A percentile compares a stretch with the other conserved stretches of the same genome.
Conservation (phyloP, 53 echinoderm and acorn worm genomes). For the Temnopleurus reevesii region DNA sequence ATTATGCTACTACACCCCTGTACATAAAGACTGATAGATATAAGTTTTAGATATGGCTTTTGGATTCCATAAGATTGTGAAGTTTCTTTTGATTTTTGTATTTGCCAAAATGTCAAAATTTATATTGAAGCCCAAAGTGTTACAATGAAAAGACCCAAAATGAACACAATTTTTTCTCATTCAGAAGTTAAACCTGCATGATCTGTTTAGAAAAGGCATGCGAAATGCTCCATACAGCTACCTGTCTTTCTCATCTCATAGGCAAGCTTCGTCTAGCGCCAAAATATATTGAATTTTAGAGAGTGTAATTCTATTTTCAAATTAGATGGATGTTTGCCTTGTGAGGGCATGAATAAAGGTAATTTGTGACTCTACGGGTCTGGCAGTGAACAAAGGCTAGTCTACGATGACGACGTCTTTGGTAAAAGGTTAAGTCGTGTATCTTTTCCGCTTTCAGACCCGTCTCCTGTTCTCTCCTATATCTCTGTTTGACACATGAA, state of each 20-base stretch:
- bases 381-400: neutral
- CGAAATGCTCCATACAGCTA: neutral
- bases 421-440: constrained; percentile 17
- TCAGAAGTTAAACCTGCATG: neutral
- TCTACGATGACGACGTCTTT: neutral
- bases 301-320: constrained; percentile 25
- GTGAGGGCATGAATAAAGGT: neutral
- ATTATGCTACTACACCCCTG: too few species aligned
- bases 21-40: too few species aligned
- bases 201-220: neutral
- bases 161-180: neutral
- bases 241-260: neutral
- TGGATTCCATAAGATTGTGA: too few species aligned
- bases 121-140: too few species aligned
- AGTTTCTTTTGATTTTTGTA: too few species aligned
- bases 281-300: constrained; percentile 7
- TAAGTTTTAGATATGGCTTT: too few species aligned
- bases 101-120: too few species aligned
- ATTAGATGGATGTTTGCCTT: constrained; percentile 35
- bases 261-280: neutral
- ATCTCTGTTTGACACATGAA: neutral
- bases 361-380: neutral
- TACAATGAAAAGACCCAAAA: neutral
- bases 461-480: neutral
- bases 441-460: neutral